Percentiles rank a stretch among this genome's conserved stretches.
These are phyloP conservation scores for Parthenolecanium corni DNA, from an alignment of 2,888 invertebrate species.

Conservation along the genomic window DNA sequence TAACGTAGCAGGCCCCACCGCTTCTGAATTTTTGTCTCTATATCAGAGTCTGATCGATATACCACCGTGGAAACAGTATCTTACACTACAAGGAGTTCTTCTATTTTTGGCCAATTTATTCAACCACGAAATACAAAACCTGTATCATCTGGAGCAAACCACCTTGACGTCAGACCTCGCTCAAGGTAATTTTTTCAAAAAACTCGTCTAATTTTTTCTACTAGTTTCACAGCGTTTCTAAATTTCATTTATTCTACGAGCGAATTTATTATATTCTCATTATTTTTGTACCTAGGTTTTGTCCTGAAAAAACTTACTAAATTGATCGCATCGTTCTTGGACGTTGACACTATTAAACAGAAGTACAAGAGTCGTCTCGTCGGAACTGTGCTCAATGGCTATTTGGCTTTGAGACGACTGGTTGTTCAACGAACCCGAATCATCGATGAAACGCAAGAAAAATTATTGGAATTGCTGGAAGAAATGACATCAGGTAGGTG, in stretches of 20 bases:
- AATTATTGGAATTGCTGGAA: constrained; percentile 79
- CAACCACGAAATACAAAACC: constrained; percentile 74
- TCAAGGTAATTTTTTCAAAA: constrained; percentile 47
- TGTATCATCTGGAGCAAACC: constrained; percentile 81
- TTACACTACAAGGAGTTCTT: constrained; percentile 76
- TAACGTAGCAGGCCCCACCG: constrained; percentile 77
- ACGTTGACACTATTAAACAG: constrained; percentile 73
- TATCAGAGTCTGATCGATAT: constrained; percentile 76
- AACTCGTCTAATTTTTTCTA: not conserved
- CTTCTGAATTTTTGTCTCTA: constrained; percentile 77
- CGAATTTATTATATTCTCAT: not conserved
- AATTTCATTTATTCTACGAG: too few relatives aligned
- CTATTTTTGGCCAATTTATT: constrained; percentile 72
- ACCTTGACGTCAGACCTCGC: constrained; percentile 87
- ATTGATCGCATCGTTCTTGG: constrained; percentile 73
- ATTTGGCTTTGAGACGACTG: constrained; percentile 75
- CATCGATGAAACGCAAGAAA: constrained; percentile 93
- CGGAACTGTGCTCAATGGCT: constrained; percentile 84
- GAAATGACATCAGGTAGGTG: constrained; percentile 80
- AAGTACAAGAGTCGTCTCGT: constrained; percentile 81
- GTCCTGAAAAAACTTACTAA: constrained; percentile 83
- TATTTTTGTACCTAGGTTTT: constrained; percentile 48
- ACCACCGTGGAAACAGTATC: constrained; percentile 85
- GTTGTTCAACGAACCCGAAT: constrained; percentile 89
- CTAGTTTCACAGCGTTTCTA: not conserved